Evolutionary conservation across 2,888 invertebrate genomes (phyloP).

Genomic region (Temnothorax unifasciatus): DNA sequence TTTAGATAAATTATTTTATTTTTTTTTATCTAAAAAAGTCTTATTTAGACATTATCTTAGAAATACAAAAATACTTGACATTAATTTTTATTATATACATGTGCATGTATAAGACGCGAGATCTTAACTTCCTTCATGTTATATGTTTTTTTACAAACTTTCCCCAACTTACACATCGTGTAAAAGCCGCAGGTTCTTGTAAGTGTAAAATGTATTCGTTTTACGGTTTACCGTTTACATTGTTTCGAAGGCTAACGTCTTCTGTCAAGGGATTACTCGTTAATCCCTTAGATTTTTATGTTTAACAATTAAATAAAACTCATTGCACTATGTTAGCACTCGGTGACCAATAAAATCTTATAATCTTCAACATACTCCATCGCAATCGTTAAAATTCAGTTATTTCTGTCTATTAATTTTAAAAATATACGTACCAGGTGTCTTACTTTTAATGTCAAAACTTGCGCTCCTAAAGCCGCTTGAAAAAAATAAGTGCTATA

Average conservation of each 20-base stretch:
- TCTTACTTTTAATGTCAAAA: not conserved
- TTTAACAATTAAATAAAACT: constrained; percentile 16
- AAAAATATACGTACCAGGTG: not conserved
- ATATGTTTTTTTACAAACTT: constrained; percentile 42
- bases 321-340: not conserved
- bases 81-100: not conserved
- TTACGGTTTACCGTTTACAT: constrained; percentile 24
- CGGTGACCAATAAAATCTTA: not conserved
- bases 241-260: constrained; percentile 1
- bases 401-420: not conserved
- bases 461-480: constrained; percentile 3
- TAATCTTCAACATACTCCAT: not conserved
- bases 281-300: not conserved
- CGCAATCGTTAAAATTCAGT: not conserved
- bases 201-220: constrained; percentile 33
- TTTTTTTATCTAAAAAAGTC: not conserved
- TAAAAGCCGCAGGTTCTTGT: constrained; percentile 54
- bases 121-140: not conserved
- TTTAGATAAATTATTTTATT: not conserved
- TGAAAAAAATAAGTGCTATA: not conserved
- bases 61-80: not conserved
- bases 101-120: not conserved
- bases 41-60: not conserved
- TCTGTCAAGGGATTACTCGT: not conserved
- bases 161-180: constrained; percentile 7